Evolutionary conservation across 1,140 invertebrate species (phyloP).

Genomic region (Drosophila mojavensis): DNA sequence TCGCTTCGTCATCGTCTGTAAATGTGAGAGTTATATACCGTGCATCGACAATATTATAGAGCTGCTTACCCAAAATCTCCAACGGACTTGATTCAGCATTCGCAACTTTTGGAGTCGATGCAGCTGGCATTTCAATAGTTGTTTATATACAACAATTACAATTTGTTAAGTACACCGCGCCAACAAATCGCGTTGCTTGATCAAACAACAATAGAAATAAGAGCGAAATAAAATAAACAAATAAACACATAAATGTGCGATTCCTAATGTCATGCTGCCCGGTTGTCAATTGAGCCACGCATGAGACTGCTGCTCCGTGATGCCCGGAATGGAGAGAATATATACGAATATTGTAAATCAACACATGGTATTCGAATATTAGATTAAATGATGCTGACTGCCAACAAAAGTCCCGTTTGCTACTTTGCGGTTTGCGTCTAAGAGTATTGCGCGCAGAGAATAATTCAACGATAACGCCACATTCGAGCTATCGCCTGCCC

Average conservation of each 20-base stretch:
- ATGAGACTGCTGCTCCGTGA: no score
- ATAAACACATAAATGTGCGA: not conserved
- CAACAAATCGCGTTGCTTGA: no score
- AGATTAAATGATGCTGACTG: not conserved
- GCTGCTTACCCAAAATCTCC: not conserved
- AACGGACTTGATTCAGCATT: not conserved
- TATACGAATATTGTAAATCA: no score
- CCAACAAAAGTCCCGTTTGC: not conserved
- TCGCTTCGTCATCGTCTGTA: not conserved
- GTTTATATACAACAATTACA: not conserved
- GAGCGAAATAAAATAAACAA: no score
- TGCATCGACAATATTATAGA: no score
- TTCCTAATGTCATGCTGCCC: not conserved
- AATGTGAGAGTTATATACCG: not conserved
- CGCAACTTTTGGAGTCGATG: not conserved
- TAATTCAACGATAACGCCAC: not conserved
- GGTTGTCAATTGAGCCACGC: not conserved
- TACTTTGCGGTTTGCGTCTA: not conserved
- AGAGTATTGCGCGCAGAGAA: not conserved
- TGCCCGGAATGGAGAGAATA: no score
- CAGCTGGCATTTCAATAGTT: not conserved
- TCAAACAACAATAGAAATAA: no score
- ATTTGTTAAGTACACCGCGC: no score
- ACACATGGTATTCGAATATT: not conserved
- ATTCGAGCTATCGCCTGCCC: not conserved